These are phyloP conservation scores for Conomelus anceps DNA, from an alignment of 2,888 invertebrate species.

Conservation along the genomic window DNA sequence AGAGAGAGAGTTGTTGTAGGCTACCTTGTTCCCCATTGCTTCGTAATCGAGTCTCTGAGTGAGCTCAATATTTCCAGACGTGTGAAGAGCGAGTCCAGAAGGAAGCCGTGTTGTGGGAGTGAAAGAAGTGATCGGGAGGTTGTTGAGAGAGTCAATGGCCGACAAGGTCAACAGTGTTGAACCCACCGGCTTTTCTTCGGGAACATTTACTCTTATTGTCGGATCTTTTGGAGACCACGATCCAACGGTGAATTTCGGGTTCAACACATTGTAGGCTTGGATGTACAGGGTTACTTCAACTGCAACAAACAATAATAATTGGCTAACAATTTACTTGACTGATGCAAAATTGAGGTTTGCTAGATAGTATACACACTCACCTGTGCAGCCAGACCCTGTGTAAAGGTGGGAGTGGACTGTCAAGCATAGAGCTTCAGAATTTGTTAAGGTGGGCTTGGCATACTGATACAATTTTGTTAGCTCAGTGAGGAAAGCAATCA, in stretches of 20 bases:
- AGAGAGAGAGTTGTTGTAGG: too few species aligned
- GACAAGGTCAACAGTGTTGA: constrained; percentile 60
- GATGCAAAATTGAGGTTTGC: not conserved
- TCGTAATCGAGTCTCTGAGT: constrained; percentile 73
- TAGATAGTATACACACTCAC: not conserved
- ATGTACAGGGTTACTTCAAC: constrained; percentile 70
- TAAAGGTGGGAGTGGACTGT: too few species aligned
- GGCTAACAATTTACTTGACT: not conserved
- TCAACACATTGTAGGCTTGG: constrained; percentile 68
- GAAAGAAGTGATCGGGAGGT: constrained; percentile 32
- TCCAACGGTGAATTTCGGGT: constrained; percentile 63
- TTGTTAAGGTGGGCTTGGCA: too few species aligned
- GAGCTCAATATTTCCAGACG: constrained; percentile 60
- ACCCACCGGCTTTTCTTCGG: constrained; percentile 70
- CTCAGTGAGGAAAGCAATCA: too few species aligned
- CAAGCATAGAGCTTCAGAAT: too few species aligned
- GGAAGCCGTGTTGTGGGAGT: constrained; percentile 31
- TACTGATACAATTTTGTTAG: too few species aligned
- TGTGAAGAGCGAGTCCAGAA: constrained; percentile 31
- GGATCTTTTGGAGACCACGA: constrained; percentile 68
- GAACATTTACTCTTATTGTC: constrained; percentile 57
- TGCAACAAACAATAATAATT: constrained; percentile 33
- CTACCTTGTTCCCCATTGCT: constrained; percentile 53
- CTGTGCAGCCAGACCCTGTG: too few species aligned
- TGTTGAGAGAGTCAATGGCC: constrained; percentile 52